Conservation (phyloP, 2,797 vertebrate species). For the Spondyliosoma cantharus region DNA sequence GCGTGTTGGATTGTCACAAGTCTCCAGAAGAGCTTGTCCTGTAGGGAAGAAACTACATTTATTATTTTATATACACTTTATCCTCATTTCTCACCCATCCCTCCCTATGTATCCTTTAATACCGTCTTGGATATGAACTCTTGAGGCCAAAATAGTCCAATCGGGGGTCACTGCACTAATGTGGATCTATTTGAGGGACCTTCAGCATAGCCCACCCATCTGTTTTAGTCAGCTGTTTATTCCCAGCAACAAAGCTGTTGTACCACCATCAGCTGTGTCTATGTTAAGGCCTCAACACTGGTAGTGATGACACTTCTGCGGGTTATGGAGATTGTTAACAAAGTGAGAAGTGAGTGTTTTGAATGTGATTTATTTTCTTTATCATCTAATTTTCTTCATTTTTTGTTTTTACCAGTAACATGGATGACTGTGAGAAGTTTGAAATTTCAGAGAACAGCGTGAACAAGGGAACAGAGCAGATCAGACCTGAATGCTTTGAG, state of each 20-base stretch:
- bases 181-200: neutral
- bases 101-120: neutral
- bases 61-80: neutral
- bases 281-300: neutral
- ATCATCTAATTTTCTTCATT: conserved; percentile 24
- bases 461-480: conserved; percentile 96
- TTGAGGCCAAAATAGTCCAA: neutral
- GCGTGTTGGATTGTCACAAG: neutral
- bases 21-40: neutral
- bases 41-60: no score
- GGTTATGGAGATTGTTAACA: conserved; percentile 15
- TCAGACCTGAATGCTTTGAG: conserved; percentile 96
- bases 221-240: conserved; percentile 13
- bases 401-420: conserved; percentile 84
- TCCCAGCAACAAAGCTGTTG: neutral
- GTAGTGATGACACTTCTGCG: neutral
- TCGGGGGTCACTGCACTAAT: neutral
- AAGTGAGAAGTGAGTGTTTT: conserved; percentile 27
- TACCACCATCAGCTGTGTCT: neutral
- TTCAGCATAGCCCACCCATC: neutral
- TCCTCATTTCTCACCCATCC: neutral
- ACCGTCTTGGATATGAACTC: neutral
- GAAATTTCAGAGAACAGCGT: conserved; percentile 97
- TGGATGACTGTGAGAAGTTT: conserved; percentile 98
- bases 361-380: conserved; percentile 20